A percentile compares a stretch with the other conserved stretches of the same genome.
phyloP scores from a whole-genome alignment of 2,888 invertebrate genomes.

The Cantharis lateralis region DNA sequence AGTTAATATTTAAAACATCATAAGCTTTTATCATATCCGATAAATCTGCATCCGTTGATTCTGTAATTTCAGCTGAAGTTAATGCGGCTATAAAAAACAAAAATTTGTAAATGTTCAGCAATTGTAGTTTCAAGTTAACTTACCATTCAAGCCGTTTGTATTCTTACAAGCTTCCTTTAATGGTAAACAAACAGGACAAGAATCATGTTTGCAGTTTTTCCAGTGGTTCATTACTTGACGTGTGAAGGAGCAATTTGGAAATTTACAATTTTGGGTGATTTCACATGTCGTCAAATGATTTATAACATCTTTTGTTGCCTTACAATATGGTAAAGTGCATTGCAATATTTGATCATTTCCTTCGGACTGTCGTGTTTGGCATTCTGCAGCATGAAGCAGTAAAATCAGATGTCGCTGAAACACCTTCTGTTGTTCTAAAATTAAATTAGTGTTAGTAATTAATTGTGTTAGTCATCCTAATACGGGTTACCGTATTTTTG shows the following conservation, averaged over 20 bases:
- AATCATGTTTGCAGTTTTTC: not conserved
- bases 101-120: not conserved
- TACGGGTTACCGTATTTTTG: too few relatives aligned
- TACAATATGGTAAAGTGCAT: not conserved
- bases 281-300: not conserved
- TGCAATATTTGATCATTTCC: not conserved
- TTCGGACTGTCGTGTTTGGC: not conserved
- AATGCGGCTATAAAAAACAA: slow-evolving; percentile 45
- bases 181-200: slow-evolving; percentile 67
- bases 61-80: slow-evolving; percentile 53
- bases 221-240: not conserved
- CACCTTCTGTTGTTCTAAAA: not conserved
- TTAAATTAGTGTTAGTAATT: not conserved
- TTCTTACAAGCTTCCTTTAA: slow-evolving; percentile 89
- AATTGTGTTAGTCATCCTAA: too few relatives aligned
- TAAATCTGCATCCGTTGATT: slow-evolving; percentile 60
- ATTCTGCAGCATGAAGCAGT: not conserved
- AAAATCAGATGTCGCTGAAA: not conserved
- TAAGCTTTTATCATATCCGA: slow-evolving; percentile 77
- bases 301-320: not conserved
- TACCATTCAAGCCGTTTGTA: slow-evolving; percentile 62
- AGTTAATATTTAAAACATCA: slow-evolving; percentile 72
- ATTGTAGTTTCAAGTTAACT: slow-evolving; percentile 34
- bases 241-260: not conserved
- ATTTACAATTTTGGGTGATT: not conserved